These are phyloP conservation scores for Solenopsis fugax DNA, from an alignment of 1,140 invertebrate genomes.

Conservation along the genomic window DNA sequence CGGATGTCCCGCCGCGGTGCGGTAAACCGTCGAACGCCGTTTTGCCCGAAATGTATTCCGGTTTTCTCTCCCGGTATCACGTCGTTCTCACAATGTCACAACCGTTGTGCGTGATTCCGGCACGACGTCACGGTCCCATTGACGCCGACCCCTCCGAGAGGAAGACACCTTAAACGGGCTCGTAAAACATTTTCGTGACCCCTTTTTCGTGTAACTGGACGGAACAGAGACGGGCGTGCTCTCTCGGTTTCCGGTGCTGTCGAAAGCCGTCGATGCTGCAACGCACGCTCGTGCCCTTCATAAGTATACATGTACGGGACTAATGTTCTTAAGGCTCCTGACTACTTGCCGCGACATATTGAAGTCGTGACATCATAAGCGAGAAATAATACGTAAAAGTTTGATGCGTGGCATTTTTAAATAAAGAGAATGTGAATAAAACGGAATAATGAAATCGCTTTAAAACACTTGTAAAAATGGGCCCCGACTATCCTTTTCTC, in stretches of 20 bases:
- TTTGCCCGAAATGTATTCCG: constrained; percentile 60
- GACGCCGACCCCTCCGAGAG: constrained; percentile 75
- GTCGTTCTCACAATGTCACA: constrained; percentile 77
- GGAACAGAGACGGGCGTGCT: constrained; percentile 61
- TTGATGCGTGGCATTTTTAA: too few relatives aligned
- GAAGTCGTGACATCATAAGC: too few relatives aligned
- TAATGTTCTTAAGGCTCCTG: too few relatives aligned
- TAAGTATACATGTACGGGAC: background rate
- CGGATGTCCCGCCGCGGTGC: background rate
- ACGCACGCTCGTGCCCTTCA: constrained; percentile 23
- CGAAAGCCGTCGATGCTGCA: constrained; percentile 62
- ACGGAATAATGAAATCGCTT: too few relatives aligned
- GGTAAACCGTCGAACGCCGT: constrained; percentile 44
- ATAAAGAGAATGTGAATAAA: too few relatives aligned
- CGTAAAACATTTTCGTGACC: constrained; percentile 78
- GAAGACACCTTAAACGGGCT: constrained; percentile 75
- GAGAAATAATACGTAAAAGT: too few relatives aligned
- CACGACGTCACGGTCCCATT: constrained; percentile 82
- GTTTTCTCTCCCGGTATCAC: constrained; percentile 45
- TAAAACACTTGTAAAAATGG: too few relatives aligned
- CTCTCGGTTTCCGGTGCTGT: constrained; percentile 68
- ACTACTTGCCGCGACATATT: too few relatives aligned
- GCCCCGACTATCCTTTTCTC: too few relatives aligned
- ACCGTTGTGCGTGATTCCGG: constrained; percentile 81
- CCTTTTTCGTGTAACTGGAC: constrained; percentile 72